A percentile compares a stretch with the other conserved stretches of the same genome.
Conservation (phyloP, 2,113 vertebrate genomes). For the Tragelaphus imberbis region DNA sequence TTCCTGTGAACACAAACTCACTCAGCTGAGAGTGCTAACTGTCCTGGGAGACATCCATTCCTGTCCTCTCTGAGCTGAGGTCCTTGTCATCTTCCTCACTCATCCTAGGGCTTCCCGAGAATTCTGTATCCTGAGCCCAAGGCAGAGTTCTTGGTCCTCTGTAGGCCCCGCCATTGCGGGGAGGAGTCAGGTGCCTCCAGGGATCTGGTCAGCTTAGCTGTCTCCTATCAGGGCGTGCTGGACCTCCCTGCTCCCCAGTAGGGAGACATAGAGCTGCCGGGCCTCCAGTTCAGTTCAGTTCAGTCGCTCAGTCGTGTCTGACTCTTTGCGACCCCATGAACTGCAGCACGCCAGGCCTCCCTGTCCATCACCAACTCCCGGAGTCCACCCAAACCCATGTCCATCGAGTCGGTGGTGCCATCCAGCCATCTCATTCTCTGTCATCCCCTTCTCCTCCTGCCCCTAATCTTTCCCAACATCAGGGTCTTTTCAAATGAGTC, state of each 20-base stretch:
- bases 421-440: too few species aligned
- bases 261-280: not conserved
- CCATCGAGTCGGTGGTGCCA: too few species aligned
- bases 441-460: too few species aligned
- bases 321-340: too few species aligned
- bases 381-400: too few species aligned
- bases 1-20: not conserved
- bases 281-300: not conserved
- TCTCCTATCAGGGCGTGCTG: not conserved
- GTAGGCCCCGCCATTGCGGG: fast-evolving
- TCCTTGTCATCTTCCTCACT: not conserved
- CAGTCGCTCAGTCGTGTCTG: fast-evolving
- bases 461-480: too few species aligned
- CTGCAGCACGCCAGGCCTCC: too few species aligned
- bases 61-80: not conserved
- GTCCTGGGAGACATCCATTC: not conserved
- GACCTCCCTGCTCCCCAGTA: not conserved
- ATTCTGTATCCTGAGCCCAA: not conserved
- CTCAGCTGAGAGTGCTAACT: not conserved
- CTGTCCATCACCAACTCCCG: too few species aligned
- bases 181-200: not conserved
- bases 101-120: not conserved
- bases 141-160: not conserved
- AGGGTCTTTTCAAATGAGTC: too few species aligned
- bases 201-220: not conserved